Conservation (phyloP, 2,797 vertebrate genomes). For the Sebastes reedi region DNA sequence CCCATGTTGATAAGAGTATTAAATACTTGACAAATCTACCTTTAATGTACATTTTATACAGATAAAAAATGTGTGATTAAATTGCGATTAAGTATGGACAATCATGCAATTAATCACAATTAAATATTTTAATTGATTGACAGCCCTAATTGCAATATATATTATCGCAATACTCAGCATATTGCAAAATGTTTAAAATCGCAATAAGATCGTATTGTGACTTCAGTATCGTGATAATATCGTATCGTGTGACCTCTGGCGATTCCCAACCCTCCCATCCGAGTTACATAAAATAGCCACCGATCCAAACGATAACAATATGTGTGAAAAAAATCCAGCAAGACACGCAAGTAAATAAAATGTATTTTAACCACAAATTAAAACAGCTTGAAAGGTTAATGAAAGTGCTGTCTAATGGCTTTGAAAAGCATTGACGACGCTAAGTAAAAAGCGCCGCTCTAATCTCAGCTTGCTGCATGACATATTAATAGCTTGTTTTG, state of each 20-base stretch:
- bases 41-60: rapidly evolving
- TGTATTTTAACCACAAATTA: slow-evolving; percentile 40
- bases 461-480: slow-evolving; percentile 47
- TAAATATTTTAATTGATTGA: no score
- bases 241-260: no score
- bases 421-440: slow-evolving; percentile 42
- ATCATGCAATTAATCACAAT: no score
- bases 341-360: slow-evolving; percentile 1
- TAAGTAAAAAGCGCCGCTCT: slow-evolving; percentile 38
- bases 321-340: slow-evolving; percentile 1
- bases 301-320: slow-evolving; percentile 16
- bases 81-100: rapidly evolving
- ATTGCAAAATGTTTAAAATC: no score
- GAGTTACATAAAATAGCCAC: slow-evolving; percentile 10
- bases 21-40: no score
- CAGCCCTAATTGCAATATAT: no score
- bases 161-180: no score
- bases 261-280: not conserved
- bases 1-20: no score
- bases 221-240: no score
- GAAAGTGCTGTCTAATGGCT: slow-evolving; percentile 35
- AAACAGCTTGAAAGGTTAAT: slow-evolving; percentile 43
- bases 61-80: no score
- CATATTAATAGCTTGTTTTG: slow-evolving; percentile 66
- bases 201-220: rapidly evolving